Evolutionary conservation across 2,797 vertebrate genomes (phyloP).

Genomic region (Heteromormyrus szaboi): DNA sequence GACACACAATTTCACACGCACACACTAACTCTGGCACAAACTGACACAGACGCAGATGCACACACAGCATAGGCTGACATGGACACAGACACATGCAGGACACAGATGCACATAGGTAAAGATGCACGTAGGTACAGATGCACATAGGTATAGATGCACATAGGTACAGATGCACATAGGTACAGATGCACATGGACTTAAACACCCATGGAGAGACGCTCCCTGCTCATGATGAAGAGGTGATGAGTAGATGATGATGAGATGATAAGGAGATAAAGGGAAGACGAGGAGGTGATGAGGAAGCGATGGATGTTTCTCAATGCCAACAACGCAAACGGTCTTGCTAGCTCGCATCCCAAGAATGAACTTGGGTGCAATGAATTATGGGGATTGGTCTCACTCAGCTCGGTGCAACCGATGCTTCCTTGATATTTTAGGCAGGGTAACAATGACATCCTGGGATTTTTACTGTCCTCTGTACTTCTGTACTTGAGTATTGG

Average conservation of each 20-base stretch:
- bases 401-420: not conserved
- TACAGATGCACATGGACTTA: not conserved
- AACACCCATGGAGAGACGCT: not conserved
- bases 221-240: not conserved
- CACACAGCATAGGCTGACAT: not conserved
- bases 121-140: too few species aligned
- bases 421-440: not conserved
- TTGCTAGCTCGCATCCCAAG: not conserved
- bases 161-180: not conserved
- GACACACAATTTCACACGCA: not conserved
- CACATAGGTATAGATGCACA: not conserved
- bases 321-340: not conserved
- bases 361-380: not conserved
- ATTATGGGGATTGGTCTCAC: not conserved
- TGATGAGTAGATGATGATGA: not conserved
- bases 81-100: not conserved
- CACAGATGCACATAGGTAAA: not conserved
- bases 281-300: not conserved
- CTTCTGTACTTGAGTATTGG: not conserved
- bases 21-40: not conserved
- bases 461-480: not conserved
- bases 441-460: not conserved
- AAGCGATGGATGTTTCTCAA: not conserved
- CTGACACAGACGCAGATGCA: not conserved
- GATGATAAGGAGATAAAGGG: not conserved